These are phyloP conservation scores for Oegoconia quadripuncta DNA, from an alignment of 2,888 invertebrate genomes.

Conservation along the genomic window DNA sequence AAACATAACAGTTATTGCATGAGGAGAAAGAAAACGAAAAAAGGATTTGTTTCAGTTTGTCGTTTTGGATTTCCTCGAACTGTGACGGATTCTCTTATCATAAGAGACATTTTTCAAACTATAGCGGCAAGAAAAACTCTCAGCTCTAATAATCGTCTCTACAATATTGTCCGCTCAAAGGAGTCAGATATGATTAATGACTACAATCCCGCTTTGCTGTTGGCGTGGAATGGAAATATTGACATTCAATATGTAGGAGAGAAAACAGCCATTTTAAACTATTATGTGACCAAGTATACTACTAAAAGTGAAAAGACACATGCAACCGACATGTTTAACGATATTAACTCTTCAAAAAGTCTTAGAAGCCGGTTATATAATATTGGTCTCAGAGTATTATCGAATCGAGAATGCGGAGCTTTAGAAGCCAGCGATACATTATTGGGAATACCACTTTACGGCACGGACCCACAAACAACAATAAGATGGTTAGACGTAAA, in stretches of 20 bases:
- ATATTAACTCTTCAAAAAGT: constrained; percentile 1
- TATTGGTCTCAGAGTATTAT: constrained; percentile 28
- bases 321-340: constrained; percentile 11
- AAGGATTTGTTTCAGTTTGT: constrained; percentile 20
- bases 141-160: constrained; percentile 25
- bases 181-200: constrained; percentile 27
- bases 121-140: constrained; percentile 29
- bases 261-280: constrained; percentile 29
- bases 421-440: constrained; percentile 37
- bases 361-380: constrained; percentile 26
- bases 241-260: constrained; percentile 32
- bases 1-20: constrained; percentile 33
- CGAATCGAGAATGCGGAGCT: constrained; percentile 36
- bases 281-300: constrained; percentile 32
- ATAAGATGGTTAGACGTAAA: constrained; percentile 36
- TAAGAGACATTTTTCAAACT: constrained; percentile 25
- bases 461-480: constrained; percentile 34
- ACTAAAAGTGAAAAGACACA: constrained; percentile 34
- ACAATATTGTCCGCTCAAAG: constrained; percentile 27
- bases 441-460: constrained; percentile 29
- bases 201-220: constrained; percentile 29
- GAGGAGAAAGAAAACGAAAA: constrained; percentile 28
- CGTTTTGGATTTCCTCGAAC: constrained; percentile 30
- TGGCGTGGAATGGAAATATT: constrained; percentile 35
- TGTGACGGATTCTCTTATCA: constrained; percentile 19